Conservation (phyloP, 2,113 vertebrate species). For the Onychostoma macrolepis region DNA sequence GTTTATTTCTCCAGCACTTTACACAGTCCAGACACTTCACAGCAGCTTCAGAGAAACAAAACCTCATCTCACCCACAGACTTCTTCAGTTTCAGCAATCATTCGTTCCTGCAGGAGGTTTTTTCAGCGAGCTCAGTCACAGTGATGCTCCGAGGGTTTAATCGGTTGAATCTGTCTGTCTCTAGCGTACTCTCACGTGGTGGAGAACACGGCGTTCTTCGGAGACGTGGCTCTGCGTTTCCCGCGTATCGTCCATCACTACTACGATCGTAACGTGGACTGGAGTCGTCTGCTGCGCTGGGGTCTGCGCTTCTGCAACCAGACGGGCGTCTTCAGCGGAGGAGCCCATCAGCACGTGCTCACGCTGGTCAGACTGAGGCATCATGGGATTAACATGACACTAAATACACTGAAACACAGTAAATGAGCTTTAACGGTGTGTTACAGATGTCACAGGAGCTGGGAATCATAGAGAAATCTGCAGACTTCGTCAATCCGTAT, state of each 20-base stretch:
- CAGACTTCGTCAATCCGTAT: constrained; percentile 94
- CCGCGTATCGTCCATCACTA: constrained; percentile 97
- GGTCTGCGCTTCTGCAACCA: constrained; percentile 95
- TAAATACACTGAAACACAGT: not conserved
- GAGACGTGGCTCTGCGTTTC: constrained; percentile 92
- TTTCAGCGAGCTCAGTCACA: no score
- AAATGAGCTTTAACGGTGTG: not conserved
- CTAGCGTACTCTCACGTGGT: constrained; percentile 94
- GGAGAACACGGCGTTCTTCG: constrained; percentile 97
- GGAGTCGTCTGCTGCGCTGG: constrained; percentile 94
- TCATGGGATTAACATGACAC: not conserved
- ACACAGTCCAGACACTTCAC: no score
- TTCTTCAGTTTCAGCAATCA: no score
- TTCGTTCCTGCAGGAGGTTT: no score
- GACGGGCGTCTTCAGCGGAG: constrained; percentile 91
- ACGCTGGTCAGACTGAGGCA: constrained; percentile 70
- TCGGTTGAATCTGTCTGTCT: not conserved
- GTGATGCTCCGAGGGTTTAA: no score
- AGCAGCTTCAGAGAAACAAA: no score
- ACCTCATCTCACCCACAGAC: no score
- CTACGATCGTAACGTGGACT: constrained; percentile 92
- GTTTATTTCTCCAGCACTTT: no score
- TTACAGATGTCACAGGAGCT: constrained; percentile 97
- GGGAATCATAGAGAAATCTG: constrained; percentile 90
- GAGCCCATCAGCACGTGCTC: constrained; percentile 87